phyloP scores from a whole-genome alignment of 2,113 vertebrate genomes.

The Phylloscopus whistleri region DNA sequence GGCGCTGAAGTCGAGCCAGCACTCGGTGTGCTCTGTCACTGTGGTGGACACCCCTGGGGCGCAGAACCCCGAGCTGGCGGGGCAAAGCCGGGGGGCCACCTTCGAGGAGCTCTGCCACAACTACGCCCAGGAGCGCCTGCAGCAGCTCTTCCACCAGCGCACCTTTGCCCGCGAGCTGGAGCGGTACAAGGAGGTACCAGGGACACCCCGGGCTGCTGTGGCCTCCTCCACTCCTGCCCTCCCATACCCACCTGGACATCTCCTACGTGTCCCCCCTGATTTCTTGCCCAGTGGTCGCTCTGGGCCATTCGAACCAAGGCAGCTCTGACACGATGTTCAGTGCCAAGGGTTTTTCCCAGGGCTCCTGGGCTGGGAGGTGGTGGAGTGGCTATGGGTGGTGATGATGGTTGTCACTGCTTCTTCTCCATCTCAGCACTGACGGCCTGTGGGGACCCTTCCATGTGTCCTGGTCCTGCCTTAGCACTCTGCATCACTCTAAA shows the following conservation, averaged over 20 bases:
- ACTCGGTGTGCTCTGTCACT: conserved; percentile 91
- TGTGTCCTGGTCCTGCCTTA: neutral
- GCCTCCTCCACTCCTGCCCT: neutral
- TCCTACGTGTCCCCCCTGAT: accelerated
- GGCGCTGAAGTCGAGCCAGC: conserved; percentile 95
- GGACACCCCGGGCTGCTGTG: neutral
- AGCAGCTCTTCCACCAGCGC: conserved; percentile 91
- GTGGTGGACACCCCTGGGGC: conserved; percentile 96
- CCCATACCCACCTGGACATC: accelerated
- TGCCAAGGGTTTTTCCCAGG: neutral
- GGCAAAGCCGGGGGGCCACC: conserved; percentile 84
- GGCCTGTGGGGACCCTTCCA: accelerated
- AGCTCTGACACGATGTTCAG: accelerated
- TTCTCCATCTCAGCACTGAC: neutral
- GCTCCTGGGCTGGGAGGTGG: neutral
- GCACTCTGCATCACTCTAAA: neutral
- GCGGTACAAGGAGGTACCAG: conserved; percentile 91
- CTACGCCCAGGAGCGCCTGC: conserved; percentile 94
- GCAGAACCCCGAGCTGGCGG: conserved; percentile 87
- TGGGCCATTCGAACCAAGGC: neutral
- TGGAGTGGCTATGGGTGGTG: neutral
- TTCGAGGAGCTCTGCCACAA: conserved; percentile 98
- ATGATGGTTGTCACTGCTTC: neutral
- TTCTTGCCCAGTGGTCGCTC: neutral
- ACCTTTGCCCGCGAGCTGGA: conserved; percentile 91